A percentile compares a stretch with the other conserved stretches of the same genome.
phyloP scores from a whole-genome alignment of 2,888 invertebrate genomes.

The Melanostoma mellinum region DNA sequence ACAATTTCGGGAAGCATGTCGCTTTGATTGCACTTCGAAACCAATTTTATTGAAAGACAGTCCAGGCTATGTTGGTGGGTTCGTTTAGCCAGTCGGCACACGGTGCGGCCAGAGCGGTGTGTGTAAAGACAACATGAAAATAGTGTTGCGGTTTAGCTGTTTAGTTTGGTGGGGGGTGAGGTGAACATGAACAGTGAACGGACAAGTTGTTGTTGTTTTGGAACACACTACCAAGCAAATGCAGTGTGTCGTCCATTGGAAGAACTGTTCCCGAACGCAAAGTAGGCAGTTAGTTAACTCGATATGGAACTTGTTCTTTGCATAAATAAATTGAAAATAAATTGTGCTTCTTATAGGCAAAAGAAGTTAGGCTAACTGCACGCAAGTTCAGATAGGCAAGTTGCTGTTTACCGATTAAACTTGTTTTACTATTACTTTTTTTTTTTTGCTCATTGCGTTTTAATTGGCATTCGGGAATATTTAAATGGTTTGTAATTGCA shows the following conservation, averaged over 20 bases:
- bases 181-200: constrained; percentile 34
- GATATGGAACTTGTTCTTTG: constrained; percentile 53
- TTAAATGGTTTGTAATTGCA: constrained; percentile 23
- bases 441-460: constrained; percentile 9
- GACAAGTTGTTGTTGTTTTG: constrained; percentile 59
- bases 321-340: constrained; percentile 57
- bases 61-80: constrained; percentile 20
- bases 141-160: background rate
- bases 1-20: constrained; percentile 43
- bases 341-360: constrained; percentile 32
- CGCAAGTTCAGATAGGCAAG: constrained; percentile 23
- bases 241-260: constrained; percentile 22
- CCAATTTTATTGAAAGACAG: constrained; percentile 49
- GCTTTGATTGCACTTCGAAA: constrained; percentile 40
- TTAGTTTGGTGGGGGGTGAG: constrained; percentile 11
- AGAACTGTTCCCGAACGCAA: background rate
- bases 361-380: constrained; percentile 38
- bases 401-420: constrained; percentile 24
- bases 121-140: constrained; percentile 8
- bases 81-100: background rate
- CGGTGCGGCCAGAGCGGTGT: background rate
- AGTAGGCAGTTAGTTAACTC: background rate
- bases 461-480: constrained; percentile 1
- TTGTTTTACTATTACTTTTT: constrained; percentile 14
- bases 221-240: constrained; percentile 23